phyloP scores from a whole-genome alignment of 2,797 vertebrate species.

The Prionace glauca region DNA sequence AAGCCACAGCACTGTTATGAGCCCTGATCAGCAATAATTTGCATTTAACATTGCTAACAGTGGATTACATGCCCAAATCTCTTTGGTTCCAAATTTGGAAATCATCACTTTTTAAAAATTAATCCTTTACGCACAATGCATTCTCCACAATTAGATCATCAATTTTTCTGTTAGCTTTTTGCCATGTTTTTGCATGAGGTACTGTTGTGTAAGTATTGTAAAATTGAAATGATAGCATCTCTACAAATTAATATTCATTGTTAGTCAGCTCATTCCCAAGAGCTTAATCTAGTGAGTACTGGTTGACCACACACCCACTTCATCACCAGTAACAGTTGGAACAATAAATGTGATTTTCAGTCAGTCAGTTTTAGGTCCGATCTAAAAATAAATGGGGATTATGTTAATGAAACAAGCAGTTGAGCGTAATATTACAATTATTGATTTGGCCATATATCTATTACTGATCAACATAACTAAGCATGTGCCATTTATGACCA shows the following conservation, averaged over 20 bases:
- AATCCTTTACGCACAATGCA: neutral
- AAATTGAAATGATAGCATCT: neutral
- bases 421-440: neutral
- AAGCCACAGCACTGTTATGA: neutral
- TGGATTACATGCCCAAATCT: neutral
- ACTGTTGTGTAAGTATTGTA: neutral
- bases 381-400: neutral
- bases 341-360: neutral
- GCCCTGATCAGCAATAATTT: neutral
- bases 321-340: neutral
- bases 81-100: neutral
- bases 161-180: neutral
- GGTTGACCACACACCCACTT: neutral
- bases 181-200: neutral
- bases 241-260: neutral
- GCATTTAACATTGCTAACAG: neutral
- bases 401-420: slow-evolving; percentile 4
- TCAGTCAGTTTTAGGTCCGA: neutral
- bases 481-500: neutral
- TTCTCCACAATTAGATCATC: neutral
- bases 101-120: neutral
- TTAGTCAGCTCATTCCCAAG: neutral
- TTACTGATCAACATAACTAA: neutral
- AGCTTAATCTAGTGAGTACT: neutral
- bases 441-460: neutral